Conservation (phyloP, 2,888 invertebrate species). For the Ochropleura plecta region DNA sequence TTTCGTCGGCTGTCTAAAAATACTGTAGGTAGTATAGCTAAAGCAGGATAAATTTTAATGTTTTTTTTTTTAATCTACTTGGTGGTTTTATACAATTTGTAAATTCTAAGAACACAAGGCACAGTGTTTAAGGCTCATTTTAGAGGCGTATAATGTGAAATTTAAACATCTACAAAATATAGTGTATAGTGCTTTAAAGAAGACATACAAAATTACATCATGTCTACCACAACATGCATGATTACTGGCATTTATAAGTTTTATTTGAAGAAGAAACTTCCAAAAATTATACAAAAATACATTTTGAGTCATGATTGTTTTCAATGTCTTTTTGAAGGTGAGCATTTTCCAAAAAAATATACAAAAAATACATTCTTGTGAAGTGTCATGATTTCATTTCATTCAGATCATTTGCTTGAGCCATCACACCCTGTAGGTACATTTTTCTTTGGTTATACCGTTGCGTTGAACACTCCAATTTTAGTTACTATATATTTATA, state of each 20-base stretch:
- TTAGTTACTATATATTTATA: slow-evolving; percentile 23
- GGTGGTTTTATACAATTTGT: slow-evolving; percentile 19
- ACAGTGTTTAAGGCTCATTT: slow-evolving; percentile 50
- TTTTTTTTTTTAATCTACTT: background rate
- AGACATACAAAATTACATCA: background rate
- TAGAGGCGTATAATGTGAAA: background rate
- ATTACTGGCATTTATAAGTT: slow-evolving; percentile 10
- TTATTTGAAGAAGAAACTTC: slow-evolving; percentile 2
- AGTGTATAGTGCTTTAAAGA: background rate
- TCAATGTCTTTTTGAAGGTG: background rate
- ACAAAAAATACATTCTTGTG: slow-evolving; percentile 50
- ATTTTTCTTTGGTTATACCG: slow-evolving; percentile 62
- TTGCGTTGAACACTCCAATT: slow-evolving; percentile 27
- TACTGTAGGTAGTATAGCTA: background rate
- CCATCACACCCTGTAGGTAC: slow-evolving; percentile 60
- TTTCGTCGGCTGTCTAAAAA: slow-evolving; percentile 16
- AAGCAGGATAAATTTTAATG: background rate
- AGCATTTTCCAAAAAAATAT: slow-evolving; percentile 10
- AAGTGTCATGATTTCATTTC: slow-evolving; percentile 58
- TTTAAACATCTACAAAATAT: slow-evolving; percentile 8
- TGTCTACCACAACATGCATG: slow-evolving; percentile 1
- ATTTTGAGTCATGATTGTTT: slow-evolving; percentile 52
- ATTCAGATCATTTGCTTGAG: slow-evolving; percentile 62
- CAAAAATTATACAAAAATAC: slow-evolving; percentile 47
- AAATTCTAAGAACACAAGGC: slow-evolving; percentile 45